Evolutionary conservation across 2,113 vertebrate genomes (phyloP).

Genomic region (Spilogale gracilis): DNA sequence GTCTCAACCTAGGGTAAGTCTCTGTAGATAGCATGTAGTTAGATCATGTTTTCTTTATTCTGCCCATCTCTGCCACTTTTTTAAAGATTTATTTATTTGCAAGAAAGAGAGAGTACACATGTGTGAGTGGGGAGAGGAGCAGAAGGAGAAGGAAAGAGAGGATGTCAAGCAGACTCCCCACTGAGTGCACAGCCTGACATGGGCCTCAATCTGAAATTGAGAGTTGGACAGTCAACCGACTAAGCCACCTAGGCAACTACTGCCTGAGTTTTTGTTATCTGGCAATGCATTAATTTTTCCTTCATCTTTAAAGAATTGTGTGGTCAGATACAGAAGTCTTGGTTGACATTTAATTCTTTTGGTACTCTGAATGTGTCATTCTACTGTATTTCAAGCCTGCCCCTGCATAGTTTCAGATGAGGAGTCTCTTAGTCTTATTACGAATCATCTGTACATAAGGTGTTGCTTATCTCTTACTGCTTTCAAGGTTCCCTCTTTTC

Average conservation of each 20-base stretch:
- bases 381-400: not conserved
- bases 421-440: not conserved
- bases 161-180: not conserved
- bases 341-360: conserved; percentile 16
- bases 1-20: not conserved
- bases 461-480: not conserved
- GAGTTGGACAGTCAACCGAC: not conserved
- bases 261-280: not conserved
- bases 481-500: not conserved
- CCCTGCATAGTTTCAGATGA: not conserved
- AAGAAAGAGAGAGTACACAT: not conserved
- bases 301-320: not conserved
- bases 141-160: not conserved
- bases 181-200: not conserved
- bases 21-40: not conserved
- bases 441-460: not conserved
- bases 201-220: not conserved
- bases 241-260: not conserved
- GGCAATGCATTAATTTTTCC: not conserved
- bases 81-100: not conserved
- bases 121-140: not conserved
- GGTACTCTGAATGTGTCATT: not conserved
- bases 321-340: not conserved
- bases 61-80: not conserved
- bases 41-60: not conserved